Percentiles rank a stretch among this genome's conserved stretches.
These are phyloP conservation scores for Ariopsis seemanni DNA, from an alignment of 2,113 vertebrate genomes.

Conservation along the genomic window DNA sequence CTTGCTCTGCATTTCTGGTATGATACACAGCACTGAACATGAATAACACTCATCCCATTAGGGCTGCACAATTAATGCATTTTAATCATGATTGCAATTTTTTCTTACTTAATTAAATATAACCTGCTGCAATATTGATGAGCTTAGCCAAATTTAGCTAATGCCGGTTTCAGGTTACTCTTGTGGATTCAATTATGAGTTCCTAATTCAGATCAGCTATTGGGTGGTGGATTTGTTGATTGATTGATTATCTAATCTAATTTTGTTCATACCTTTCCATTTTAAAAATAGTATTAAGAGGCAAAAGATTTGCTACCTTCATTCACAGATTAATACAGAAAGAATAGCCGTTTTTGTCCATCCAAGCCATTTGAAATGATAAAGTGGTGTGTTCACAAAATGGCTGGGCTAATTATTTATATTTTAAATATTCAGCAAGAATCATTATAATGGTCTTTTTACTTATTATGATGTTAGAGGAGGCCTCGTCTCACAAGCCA, in stretches of 20 bases:
- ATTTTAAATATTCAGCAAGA: neutral
- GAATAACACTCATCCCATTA: neutral
- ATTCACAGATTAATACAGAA: neutral
- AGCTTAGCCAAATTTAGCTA: conserved; percentile 23
- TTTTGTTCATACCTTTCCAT: neutral
- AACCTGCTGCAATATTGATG: conserved; percentile 2
- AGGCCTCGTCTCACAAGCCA: neutral
- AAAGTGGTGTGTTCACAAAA: neutral
- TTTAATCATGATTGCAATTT: neutral
- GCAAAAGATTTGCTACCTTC: neutral
- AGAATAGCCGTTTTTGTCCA: no score
- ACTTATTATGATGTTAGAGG: neutral
- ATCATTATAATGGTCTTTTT: neutral
- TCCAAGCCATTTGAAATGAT: neutral
- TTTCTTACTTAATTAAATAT: conserved; percentile 2
- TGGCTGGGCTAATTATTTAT: neutral
- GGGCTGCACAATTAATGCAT: neutral
- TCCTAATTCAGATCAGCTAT: neutral
- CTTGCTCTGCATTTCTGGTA: neutral
- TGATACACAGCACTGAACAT: neutral
- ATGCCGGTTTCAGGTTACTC: neutral
- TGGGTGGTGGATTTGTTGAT: neutral
- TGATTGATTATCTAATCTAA: neutral
- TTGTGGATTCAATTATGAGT: neutral
- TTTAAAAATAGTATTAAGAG: neutral